Evolutionary conservation across 2,888 invertebrate genomes (phyloP).

Genomic region (Leucania comma): DNA sequence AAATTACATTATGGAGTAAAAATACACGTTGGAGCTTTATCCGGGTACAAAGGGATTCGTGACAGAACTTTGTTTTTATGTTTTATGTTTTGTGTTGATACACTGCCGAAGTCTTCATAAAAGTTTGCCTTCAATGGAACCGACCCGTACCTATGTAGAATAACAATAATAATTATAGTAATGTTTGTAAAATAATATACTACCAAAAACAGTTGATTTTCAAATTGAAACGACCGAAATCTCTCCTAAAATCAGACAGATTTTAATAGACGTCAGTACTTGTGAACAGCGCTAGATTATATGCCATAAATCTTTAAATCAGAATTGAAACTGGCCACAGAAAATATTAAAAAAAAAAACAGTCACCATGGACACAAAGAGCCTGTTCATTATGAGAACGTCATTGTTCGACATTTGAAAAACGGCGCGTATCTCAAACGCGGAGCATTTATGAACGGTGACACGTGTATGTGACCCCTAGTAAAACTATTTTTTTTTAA

Average conservation of each 20-base stretch:
- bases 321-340: conserved; percentile 30
- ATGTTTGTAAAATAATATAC: not conserved
- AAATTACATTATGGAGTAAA: conserved; percentile 66
- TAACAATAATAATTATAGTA: too few species aligned
- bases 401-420: conserved; percentile 81
- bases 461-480: conserved; percentile 73
- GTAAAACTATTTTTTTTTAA: conserved; percentile 57
- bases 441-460: conserved; percentile 82
- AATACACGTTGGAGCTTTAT: conserved; percentile 24
- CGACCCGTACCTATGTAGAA: not conserved
- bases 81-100: conserved; percentile 14
- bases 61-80: conserved; percentile 21
- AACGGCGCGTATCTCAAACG: conserved; percentile 79
- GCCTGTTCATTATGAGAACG: conserved; percentile 65
- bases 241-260: not conserved
- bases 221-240: not conserved
- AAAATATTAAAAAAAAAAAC: conserved; percentile 79
- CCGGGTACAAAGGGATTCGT: conserved; percentile 30
- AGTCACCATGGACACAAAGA: conserved; percentile 74
- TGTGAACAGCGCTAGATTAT: not conserved
- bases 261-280: not conserved
- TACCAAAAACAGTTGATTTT: too few species aligned
- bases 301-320: not conserved
- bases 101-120: not conserved
- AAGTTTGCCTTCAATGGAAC: not conserved